These are phyloP conservation scores for Phymanthus crucifer DNA, from an alignment of 92 coral and sea anemone genomes.

Conservation along the genomic window DNA sequence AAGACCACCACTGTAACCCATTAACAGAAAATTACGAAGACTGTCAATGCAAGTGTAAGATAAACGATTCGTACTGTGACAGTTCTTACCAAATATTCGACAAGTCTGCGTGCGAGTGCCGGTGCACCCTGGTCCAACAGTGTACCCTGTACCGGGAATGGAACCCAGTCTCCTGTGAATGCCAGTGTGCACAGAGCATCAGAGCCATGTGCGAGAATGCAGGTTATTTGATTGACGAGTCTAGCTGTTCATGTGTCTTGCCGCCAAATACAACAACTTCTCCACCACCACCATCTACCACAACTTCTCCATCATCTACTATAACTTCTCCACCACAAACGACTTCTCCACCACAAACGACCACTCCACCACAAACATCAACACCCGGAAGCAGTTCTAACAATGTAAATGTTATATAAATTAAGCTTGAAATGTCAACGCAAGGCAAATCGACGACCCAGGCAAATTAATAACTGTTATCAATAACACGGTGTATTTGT, in stretches of 20 bases:
- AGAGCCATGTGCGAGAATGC: not conserved
- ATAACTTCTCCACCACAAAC: slow-evolving; percentile 10
- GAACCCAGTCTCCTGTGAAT: slow-evolving; percentile 40
- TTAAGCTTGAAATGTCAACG: too few relatives aligned
- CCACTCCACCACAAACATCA: not conserved
- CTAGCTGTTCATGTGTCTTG: slow-evolving; percentile 26
- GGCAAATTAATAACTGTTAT: not conserved
- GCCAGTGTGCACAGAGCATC: slow-evolving; percentile 24
- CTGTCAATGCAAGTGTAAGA: slow-evolving; percentile 16
- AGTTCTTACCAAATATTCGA: slow-evolving; percentile 13
- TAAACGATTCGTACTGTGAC: slow-evolving; percentile 17
- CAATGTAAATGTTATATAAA: not conserved
- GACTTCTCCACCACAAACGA: not conserved
- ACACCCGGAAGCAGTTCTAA: not conserved
- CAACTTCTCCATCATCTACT: not conserved
- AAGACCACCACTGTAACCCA: slow-evolving; percentile 44
- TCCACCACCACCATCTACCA: not conserved
- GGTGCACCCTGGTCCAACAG: slow-evolving; percentile 8
- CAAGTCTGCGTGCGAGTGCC: slow-evolving; percentile 19
- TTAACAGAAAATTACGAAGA: slow-evolving; percentile 14
- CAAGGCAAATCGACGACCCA: too few relatives aligned
- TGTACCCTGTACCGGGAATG: slow-evolving; percentile 26
- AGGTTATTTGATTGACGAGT: not conserved
- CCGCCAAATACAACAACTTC: not conserved
- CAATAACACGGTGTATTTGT: too few relatives aligned